Evolutionary conservation across 2,113 vertebrate genomes (phyloP).

Genomic region (Anser cygnoides): DNA sequence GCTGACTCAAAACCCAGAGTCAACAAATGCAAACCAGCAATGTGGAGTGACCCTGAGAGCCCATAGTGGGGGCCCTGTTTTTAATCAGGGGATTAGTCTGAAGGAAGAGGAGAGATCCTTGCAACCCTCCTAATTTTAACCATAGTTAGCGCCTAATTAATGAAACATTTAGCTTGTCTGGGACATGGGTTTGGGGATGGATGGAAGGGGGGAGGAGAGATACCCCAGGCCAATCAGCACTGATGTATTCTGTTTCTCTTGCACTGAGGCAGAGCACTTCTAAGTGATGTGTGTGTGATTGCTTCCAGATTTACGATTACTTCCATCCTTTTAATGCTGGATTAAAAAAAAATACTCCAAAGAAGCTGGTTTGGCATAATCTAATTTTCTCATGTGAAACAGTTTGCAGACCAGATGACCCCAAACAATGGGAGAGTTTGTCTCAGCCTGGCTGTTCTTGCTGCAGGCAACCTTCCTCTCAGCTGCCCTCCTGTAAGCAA

Average conservation of each 20-base stretch:
- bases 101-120: slow-evolving; percentile 16
- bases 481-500: neutral
- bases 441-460: slow-evolving; percentile 29
- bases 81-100: neutral
- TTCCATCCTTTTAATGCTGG: slow-evolving; percentile 46
- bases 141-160: slow-evolving; percentile 58
- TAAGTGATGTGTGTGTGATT: slow-evolving; percentile 61
- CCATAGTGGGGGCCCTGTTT: neutral
- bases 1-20: neutral
- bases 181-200: slow-evolving; percentile 10
- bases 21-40: neutral
- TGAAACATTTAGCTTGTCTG: slow-evolving; percentile 68
- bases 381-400: slow-evolving; percentile 70
- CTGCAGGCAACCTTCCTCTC: neutral
- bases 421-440: slow-evolving; percentile 48
- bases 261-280: slow-evolving; percentile 54
- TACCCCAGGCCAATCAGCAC: slow-evolving; percentile 41
- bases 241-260: slow-evolving; percentile 52
- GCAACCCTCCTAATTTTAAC: slow-evolving; percentile 52
- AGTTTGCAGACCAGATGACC: slow-evolving; percentile 62
- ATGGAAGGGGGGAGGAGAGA: neutral
- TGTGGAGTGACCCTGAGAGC: neutral
- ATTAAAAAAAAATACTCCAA: neutral
- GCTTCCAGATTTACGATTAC: slow-evolving; percentile 63
- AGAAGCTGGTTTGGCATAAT: slow-evolving; percentile 40